phyloP scores from a whole-genome alignment of 2,797 vertebrate genomes.

The Phaenicophaeus curvirostris region DNA sequence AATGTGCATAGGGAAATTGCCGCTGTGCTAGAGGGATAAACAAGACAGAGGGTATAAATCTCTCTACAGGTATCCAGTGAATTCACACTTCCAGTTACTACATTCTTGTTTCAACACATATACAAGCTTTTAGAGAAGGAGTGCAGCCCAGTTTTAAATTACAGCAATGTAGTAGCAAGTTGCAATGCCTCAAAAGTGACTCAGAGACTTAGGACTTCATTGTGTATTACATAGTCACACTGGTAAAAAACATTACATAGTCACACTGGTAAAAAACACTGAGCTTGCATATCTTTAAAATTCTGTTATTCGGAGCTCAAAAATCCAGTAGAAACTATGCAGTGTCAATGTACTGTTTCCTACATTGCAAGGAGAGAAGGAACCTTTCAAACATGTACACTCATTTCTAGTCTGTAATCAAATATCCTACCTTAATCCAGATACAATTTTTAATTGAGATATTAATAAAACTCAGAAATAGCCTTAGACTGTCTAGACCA shows the following conservation, averaged over 20 bases:
- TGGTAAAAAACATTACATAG: not conserved
- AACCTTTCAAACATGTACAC: not conserved
- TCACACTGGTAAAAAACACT: too few relatives aligned
- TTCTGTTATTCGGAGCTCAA: not conserved
- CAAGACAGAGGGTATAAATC: not conserved
- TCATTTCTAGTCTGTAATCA: not conserved
- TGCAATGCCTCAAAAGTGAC: not conserved
- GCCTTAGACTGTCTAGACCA: not conserved
- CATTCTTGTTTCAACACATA: not conserved
- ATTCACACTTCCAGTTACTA: not conserved
- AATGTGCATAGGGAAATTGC: not conserved
- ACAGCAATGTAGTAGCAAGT: not conserved
- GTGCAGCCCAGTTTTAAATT: not conserved
- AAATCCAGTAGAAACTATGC: not conserved
- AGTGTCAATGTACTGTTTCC: not conserved
- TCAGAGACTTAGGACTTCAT: not conserved
- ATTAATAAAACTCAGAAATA: not conserved
- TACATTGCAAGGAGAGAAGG: not conserved
- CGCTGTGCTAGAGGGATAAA: not conserved
- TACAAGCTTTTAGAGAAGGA: not conserved
- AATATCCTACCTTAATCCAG: not conserved
- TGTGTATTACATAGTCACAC: not conserved
- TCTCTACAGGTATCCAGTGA: not conserved
- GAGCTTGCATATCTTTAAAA: not conserved
- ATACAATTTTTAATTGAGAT: not conserved